phyloP scores from a whole-genome alignment of 30 jellyfish, hydroid and myxozoan species.

The Turritopsis dohrnii region DNA sequence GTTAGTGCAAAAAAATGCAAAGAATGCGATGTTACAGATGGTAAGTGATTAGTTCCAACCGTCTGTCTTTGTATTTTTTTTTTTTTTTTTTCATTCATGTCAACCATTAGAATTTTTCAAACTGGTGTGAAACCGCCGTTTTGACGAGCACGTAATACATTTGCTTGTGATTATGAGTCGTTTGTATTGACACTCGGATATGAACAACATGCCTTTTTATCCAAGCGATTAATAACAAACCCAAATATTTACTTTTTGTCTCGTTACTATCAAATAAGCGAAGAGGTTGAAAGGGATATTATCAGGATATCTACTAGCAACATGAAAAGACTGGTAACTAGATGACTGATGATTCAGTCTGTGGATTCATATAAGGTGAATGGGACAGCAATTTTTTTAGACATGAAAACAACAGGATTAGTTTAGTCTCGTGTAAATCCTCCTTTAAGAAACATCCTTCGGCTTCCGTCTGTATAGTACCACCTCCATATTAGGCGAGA shows the following conservation, averaged over 20 bases:
- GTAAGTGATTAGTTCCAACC: not conserved
- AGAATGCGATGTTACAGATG: constrained; percentile 11
- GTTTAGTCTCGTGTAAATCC: not conserved
- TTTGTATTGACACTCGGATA: not conserved
- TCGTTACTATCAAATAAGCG: not conserved
- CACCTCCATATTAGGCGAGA: not conserved
- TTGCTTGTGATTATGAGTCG: not conserved
- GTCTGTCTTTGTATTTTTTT: no score
- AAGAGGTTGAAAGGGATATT: not conserved
- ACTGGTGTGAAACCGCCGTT: not conserved
- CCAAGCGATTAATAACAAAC: not conserved
- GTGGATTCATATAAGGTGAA: not conserved
- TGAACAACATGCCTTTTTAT: not conserved
- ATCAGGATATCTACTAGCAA: not conserved
- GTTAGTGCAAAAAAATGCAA: constrained; percentile 37
- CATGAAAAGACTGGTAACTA: not conserved
- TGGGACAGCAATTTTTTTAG: not conserved
- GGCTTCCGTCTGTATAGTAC: not conserved
- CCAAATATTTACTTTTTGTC: not conserved
- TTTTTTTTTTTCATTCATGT: not conserved
- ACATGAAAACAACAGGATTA: not conserved
- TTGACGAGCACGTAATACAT: not conserved
- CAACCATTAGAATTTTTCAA: not conserved
- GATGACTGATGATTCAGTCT: not conserved
- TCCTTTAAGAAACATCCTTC: not conserved